phyloP scores from a whole-genome alignment of 2,113 vertebrate species.

The Sylvietta virens region DNA sequence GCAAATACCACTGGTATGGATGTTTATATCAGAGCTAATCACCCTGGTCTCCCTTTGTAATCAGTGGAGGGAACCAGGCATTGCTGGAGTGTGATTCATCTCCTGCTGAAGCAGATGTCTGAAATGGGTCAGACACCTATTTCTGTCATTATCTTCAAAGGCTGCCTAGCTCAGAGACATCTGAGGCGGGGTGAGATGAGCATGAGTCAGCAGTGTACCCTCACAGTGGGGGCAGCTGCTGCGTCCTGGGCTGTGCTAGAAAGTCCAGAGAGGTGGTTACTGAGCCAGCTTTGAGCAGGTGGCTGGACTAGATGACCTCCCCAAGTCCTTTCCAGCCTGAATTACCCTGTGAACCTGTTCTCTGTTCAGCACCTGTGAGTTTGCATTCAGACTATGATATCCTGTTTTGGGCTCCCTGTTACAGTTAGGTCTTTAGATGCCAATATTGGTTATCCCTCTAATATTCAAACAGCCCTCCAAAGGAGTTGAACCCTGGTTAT shows the following conservation, averaged over 20 bases:
- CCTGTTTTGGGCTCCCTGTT: background rate
- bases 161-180: background rate
- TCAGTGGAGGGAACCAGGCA: background rate
- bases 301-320: background rate
- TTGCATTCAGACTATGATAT: rapidly evolving
- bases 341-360: background rate
- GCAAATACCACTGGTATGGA: background rate
- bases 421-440: background rate
- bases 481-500: background rate
- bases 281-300: background rate
- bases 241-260: background rate
- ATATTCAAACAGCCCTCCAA: background rate
- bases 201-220: background rate
- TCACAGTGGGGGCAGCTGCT: background rate
- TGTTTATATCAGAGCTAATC: background rate
- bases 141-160: slow-evolving; percentile 15
- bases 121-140: background rate
- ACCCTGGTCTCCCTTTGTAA: background rate
- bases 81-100: background rate
- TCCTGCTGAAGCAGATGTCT: background rate
- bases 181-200: background rate
- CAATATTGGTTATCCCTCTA: background rate
- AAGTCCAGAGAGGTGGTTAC: background rate
- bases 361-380: background rate
- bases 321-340: background rate